Evolutionary conservation across 2,113 vertebrate species (phyloP), one percentile per base, ranked within the genome.

Genomic region (Coreoperca whiteheadi): DNA sequence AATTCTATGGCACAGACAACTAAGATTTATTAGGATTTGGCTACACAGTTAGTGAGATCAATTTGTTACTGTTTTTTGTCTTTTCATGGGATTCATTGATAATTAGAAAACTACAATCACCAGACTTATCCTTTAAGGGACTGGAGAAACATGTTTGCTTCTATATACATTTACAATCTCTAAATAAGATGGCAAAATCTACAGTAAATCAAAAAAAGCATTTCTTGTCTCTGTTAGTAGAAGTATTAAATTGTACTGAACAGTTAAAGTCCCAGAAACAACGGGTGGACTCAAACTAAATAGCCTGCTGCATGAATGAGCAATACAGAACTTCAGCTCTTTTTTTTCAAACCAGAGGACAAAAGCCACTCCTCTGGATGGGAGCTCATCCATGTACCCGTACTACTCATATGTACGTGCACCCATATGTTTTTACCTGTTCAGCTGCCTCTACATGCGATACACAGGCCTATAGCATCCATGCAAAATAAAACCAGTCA

Each of bases 401-500:
- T 14, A 46, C 43, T 41, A 41, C 8, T 9, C 8, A 2, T 9
- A 43, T 12, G 11, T 43, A 43, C 11, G 11, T 12, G 7, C 16
- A 46, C 43, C 15, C 43, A 15, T 46, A 20, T 50, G 48, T 51
- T 65, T 91, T 85, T 66, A 95, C 86, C 23, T 88, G 93, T 66
- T 95, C 93, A 15, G 94, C 94, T n/a, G 93, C 95, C 59, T 96
- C 79, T 5, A 96, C 96, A 48, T 90, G 92, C 54, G 61, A 94
- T 37, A 95, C 69, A 80, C 88, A 69, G 73, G 93, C 87, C 95
- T 96, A 78, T 23, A 88, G 82, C 90, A 86, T 93, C 77, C 81
- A 74, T 71, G 16, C 81, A 87, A 88, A 91, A 83, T 20, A 93
- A 94, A 90, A 87, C 67, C 83, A 94, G 93, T 88, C 92, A 95